Evolutionary conservation across 2,888 invertebrate species (phyloP).

Genomic region (Drosophila anceps): DNA sequence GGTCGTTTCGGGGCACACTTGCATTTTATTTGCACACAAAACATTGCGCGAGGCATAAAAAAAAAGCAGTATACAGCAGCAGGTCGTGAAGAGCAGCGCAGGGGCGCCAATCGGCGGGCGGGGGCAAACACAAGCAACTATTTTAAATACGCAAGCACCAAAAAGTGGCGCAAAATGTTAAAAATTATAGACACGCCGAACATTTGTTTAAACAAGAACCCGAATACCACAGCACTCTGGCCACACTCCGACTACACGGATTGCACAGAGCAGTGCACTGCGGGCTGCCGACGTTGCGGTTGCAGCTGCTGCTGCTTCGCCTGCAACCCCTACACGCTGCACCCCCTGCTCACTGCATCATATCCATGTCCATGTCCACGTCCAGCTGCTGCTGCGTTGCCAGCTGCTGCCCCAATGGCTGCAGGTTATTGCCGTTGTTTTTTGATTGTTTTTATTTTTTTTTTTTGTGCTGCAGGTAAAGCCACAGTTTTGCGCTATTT

Average conservation of each 20-base stretch:
- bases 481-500: conserved; percentile 19
- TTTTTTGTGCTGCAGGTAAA: conserved; percentile 38
- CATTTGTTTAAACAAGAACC: conserved; percentile 74
- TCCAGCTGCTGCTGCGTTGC: conserved; percentile 20
- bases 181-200: conserved; percentile 70
- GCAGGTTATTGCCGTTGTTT: conserved; percentile 25
- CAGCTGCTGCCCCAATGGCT: conserved; percentile 22
- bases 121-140: conserved; percentile 26
- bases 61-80: conserved; percentile 39
- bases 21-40: conserved; percentile 76
- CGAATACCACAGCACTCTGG: conserved; percentile 62
- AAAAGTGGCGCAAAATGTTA: conserved; percentile 56
- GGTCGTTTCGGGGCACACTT: conserved; percentile 50
- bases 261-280: conserved; percentile 43
- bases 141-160: conserved; percentile 56
- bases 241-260: conserved; percentile 43
- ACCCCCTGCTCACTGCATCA: background rate
- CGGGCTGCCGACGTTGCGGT: conserved; percentile 51
- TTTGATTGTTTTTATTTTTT: background rate
- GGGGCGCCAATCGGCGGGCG: background rate
- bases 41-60: conserved; percentile 56
- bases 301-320: conserved; percentile 30
- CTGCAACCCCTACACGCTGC: background rate
- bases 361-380: background rate
- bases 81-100: background rate